Conservation (phyloP, 2,888 invertebrate genomes). For the Hyalella azteca region DNA sequence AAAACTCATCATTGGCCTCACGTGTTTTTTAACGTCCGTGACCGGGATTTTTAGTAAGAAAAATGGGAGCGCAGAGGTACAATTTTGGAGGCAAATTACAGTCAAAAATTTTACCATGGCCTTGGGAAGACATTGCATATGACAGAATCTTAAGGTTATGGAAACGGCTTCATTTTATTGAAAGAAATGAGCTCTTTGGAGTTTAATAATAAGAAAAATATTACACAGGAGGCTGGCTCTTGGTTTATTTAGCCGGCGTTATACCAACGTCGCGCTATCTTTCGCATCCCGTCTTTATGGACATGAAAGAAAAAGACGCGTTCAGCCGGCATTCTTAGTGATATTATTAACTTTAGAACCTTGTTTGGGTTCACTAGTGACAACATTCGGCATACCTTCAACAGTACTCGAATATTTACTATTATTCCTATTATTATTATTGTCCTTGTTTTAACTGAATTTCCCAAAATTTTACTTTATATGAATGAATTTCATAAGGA, state of each 20-base stretch:
- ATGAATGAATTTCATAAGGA: too few species aligned
- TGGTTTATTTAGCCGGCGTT: background rate
- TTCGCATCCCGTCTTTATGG: too few species aligned
- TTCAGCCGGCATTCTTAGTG: too few species aligned
- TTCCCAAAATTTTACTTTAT: too few species aligned
- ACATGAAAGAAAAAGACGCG: background rate
- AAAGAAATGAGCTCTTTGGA: constrained; percentile 10
- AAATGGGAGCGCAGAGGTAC: background rate
- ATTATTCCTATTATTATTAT: too few species aligned
- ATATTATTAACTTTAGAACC: too few species aligned
- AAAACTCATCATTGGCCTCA: background rate
- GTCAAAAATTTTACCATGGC: background rate
- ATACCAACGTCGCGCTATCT: too few species aligned
- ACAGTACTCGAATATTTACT: too few species aligned
- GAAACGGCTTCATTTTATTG: constrained; percentile 18
- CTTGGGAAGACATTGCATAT: background rate
- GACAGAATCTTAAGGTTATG: constrained; percentile 17
- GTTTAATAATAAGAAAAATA: constrained; percentile 29
- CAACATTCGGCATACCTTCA: too few species aligned
- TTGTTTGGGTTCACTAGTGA: too few species aligned
- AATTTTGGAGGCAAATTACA: constrained; percentile 1
- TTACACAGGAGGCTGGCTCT: background rate
- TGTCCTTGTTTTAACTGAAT: too few species aligned
- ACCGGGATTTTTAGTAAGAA: background rate
- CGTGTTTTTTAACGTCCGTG: background rate